Conservation (phyloP, 2,113 vertebrate genomes). For the Danionella cerebrum region DNA sequence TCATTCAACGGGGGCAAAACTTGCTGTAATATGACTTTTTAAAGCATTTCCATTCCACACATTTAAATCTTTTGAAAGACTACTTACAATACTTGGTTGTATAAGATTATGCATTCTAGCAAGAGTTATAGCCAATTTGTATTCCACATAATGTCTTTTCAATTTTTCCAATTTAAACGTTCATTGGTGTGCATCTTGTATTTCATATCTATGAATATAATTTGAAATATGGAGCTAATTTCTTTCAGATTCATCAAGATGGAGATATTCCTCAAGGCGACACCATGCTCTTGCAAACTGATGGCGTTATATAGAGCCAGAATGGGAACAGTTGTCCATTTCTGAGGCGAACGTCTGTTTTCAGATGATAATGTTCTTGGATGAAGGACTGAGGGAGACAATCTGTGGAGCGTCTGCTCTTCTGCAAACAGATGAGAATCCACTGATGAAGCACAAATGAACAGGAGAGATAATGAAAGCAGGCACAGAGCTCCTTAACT, state of each 20-base stretch:
- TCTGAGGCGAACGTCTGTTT: constrained; percentile 49
- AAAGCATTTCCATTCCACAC: too few species aligned
- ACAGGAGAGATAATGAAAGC: background rate
- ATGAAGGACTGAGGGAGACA: constrained; percentile 38
- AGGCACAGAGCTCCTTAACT: too few species aligned
- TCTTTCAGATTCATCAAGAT: background rate
- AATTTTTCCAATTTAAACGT: too few species aligned
- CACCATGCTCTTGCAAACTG: background rate
- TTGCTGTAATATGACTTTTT: background rate
- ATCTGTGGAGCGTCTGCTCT: constrained; percentile 35
- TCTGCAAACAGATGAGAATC: constrained; percentile 18
- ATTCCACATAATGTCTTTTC: too few species aligned
- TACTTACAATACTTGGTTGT: too few species aligned
- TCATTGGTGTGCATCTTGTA: too few species aligned
- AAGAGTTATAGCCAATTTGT: too few species aligned
- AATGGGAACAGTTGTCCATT: constrained; percentile 43
- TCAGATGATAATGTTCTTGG: constrained; percentile 34
- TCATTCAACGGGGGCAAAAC: background rate
- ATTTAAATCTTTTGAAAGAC: too few species aligned
- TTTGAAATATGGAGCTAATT: background rate
- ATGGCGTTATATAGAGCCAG: constrained; percentile 35
- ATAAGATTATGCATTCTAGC: too few species aligned
- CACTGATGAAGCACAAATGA: background rate
- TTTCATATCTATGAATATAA: too few species aligned
- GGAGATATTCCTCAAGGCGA: background rate